Evolutionary conservation across 2,797 vertebrate species (phyloP).

Genomic region (Enteromius afrohamiltoni): DNA sequence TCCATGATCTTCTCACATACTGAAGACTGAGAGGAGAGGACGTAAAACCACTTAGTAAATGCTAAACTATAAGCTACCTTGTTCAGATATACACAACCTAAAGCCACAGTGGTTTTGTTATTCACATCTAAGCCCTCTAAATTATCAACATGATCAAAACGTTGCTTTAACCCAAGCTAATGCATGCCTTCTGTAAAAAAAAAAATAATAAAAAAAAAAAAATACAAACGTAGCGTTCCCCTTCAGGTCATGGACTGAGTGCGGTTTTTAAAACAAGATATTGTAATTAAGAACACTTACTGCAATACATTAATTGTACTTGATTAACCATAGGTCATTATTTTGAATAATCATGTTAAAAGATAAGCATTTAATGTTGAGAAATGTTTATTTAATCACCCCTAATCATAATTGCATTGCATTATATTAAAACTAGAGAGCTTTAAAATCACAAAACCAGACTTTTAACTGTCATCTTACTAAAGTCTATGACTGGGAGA

Average conservation of each 20-base stretch:
- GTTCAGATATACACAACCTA: not conserved
- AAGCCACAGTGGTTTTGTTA: not conserved
- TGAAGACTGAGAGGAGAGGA: constrained; percentile 81
- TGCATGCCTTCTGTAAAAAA: not conserved
- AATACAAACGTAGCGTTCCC: not conserved
- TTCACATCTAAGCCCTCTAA: not conserved
- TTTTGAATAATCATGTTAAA: not conserved
- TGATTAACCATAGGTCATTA: not conserved
- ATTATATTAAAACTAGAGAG: not conserved
- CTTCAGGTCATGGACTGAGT: not conserved
- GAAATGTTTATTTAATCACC: not conserved
- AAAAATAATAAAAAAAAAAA: too few species aligned
- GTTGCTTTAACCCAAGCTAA: not conserved
- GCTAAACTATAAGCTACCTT: not conserved
- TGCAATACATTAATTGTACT: not conserved
- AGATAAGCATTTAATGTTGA: not conserved
- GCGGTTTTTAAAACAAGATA: too few species aligned
- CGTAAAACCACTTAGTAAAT: constrained; percentile 24
- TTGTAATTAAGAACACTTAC: not conserved
- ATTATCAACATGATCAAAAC: not conserved
- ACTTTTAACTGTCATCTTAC: not conserved
- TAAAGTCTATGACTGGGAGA: not conserved
- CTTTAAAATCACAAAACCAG: not conserved
- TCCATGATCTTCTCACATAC: constrained; percentile 97
- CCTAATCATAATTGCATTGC: not conserved